Evolutionary conservation across 2,888 invertebrate species (phyloP).

Genomic region (Taphrorychus bicolor): DNA sequence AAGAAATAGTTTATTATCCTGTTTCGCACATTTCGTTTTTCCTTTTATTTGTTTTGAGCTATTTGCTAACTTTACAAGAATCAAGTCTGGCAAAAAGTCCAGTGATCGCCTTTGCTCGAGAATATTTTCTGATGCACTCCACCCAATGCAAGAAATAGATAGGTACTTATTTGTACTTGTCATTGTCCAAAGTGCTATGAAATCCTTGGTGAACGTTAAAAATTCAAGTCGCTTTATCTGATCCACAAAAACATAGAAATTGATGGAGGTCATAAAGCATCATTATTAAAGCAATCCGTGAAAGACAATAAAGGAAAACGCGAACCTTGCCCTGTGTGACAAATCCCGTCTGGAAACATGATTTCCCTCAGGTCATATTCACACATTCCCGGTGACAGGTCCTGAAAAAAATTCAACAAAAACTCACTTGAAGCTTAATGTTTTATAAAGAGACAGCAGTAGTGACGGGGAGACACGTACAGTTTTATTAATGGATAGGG

Average conservation of each 20-base stretch:
- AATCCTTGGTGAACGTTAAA: background rate
- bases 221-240: background rate
- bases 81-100: too few relatives aligned
- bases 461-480: background rate
- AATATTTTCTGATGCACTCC: too few relatives aligned
- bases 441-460: background rate
- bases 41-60: too few relatives aligned
- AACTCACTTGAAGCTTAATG: background rate
- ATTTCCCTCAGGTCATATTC: background rate
- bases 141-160: too few relatives aligned
- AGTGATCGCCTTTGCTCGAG: too few relatives aligned
- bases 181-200: too few relatives aligned
- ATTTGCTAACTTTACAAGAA: too few relatives aligned
- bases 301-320: background rate
- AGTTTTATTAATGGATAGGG: slow-evolving; percentile 6
- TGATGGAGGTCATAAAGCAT: background rate
- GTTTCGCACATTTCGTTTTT: too few relatives aligned
- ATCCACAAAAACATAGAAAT: background rate
- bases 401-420: background rate
- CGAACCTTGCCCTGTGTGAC: background rate
- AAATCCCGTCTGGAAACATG: background rate
- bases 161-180: too few relatives aligned
- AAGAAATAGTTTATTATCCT: too few relatives aligned
- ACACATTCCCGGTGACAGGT: background rate
- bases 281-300: background rate